These are phyloP conservation scores for Frankliniella intonsa DNA, from an alignment of 2,888 invertebrate species.

Conservation along the genomic window DNA sequence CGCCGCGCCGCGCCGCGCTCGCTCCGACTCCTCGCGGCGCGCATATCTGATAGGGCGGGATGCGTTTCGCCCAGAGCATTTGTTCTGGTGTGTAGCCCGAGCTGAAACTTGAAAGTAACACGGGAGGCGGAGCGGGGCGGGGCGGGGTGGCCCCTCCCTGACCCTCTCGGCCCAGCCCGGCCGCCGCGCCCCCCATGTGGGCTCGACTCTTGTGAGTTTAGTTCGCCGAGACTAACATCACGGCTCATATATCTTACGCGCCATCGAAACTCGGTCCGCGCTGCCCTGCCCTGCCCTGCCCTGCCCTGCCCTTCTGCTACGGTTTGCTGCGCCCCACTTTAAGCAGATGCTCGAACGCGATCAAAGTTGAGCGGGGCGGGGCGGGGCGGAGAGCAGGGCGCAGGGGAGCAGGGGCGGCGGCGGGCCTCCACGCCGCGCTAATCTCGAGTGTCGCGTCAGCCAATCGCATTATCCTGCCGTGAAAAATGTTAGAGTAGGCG, in stretches of 20 bases:
- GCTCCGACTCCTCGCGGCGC: background rate
- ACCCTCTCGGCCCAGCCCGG: background rate
- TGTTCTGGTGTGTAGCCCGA: background rate
- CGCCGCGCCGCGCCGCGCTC: too few relatives aligned
- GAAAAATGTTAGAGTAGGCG: too few relatives aligned
- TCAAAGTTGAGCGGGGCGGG: background rate
- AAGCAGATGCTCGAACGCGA: background rate
- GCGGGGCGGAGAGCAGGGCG: background rate
- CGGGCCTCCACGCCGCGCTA: too few relatives aligned
- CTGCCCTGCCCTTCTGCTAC: background rate
- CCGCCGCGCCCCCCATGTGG: background rate
- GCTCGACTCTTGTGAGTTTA: background rate
- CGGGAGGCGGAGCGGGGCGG: background rate
- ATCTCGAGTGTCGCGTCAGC: too few relatives aligned
- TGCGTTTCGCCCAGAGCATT: background rate
- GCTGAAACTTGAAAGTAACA: slow-evolving; percentile 19
- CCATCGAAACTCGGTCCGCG: background rate
- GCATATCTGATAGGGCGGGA: slow-evolving; percentile 4
- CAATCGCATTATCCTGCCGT: too few relatives aligned
- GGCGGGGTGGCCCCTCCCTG: too few relatives aligned
- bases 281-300: background rate
- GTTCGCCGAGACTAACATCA: background rate
- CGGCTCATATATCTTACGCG: slow-evolving; percentile 13
- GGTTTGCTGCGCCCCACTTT: background rate
- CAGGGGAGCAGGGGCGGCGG: too few relatives aligned